Evolutionary conservation across 2,113 vertebrate genomes (phyloP).

Genomic region (Eudyptes chrysolophus): DNA sequence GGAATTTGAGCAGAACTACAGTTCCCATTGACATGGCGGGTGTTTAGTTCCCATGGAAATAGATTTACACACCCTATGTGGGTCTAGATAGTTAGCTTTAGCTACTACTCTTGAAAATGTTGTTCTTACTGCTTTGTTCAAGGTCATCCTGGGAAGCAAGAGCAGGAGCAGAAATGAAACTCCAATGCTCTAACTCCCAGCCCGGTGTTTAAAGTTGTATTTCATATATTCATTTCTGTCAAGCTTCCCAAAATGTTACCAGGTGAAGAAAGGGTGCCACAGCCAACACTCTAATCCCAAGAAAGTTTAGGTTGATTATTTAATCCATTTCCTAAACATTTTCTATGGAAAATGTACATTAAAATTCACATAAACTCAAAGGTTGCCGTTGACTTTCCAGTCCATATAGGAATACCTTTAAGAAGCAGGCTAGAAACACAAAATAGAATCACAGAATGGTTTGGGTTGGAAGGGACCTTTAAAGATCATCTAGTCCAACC

Average conservation of each 20-base stretch:
- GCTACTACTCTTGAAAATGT: background rate
- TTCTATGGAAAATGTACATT: background rate
- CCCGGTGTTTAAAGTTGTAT: background rate
- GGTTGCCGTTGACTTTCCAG: background rate
- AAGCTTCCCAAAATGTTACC: background rate
- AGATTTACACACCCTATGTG: background rate
- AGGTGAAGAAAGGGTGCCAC: background rate
- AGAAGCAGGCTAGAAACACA: background rate
- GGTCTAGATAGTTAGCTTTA: background rate
- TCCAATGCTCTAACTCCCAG: background rate
- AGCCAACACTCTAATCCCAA: background rate
- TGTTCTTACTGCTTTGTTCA: background rate
- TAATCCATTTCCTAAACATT: background rate
- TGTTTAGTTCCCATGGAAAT: background rate
- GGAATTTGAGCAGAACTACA: background rate
- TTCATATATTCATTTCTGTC: background rate
- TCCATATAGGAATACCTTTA: background rate
- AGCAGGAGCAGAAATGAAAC: background rate
- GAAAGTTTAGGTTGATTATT: background rate
- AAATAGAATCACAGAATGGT: background rate
- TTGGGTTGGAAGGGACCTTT: background rate
- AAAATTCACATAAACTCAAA: background rate
- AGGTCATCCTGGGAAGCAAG: background rate
- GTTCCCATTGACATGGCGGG: background rate
- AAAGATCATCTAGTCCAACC: background rate